A percentile compares a stretch with the other conserved stretches of the same genome.
phyloP scores from a whole-genome alignment of 2,888 invertebrate genomes.

The Drosophila austrosaltans region DNA sequence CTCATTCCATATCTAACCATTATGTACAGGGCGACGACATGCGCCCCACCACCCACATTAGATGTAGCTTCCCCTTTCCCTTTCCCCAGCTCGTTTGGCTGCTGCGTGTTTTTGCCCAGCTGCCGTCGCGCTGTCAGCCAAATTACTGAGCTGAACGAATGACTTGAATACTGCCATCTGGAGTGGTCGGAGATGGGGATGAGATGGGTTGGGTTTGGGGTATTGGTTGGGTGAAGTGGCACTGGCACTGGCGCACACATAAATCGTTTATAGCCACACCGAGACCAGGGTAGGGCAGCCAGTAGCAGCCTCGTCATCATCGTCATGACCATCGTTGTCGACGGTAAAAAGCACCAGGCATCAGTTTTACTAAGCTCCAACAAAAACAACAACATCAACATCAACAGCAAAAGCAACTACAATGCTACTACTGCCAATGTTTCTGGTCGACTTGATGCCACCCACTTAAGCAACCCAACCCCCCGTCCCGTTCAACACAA shows the following conservation, averaged over 20 bases:
- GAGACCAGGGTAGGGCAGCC: slow-evolving; percentile 43
- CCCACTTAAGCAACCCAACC: slow-evolving; percentile 16
- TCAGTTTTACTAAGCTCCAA: slow-evolving; percentile 27
- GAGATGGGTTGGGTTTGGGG: slow-evolving; percentile 4
- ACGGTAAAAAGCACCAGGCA: slow-evolving; percentile 44
- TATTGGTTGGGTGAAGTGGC: slow-evolving; percentile 14
- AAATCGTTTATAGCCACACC: slow-evolving; percentile 75
- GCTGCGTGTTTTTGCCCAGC: slow-evolving; percentile 56
- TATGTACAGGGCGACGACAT: slow-evolving; percentile 17
- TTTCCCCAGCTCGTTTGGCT: slow-evolving; percentile 21
- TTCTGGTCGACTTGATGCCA: slow-evolving; percentile 69
- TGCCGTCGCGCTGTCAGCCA: slow-evolving; percentile 73
- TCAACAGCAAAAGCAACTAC: slow-evolving; percentile 18
- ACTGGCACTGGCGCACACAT: slow-evolving; percentile 67
- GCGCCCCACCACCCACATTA: slow-evolving; percentile 12
- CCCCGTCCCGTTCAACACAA: neutral
- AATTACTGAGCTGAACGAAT: slow-evolving; percentile 80
- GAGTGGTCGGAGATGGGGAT: slow-evolving; percentile 28
- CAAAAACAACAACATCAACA: slow-evolving; percentile 44
- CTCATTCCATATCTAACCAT: neutral
- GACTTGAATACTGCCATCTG: slow-evolving; percentile 68
- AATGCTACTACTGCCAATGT: slow-evolving; percentile 58
- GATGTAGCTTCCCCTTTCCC: slow-evolving; percentile 18
- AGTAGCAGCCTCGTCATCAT: slow-evolving; percentile 49
- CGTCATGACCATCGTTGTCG: slow-evolving; percentile 38